Evolutionary conservation across 2,113 vertebrate species (phyloP).

Genomic region (Callochromis pleurospilus): DNA sequence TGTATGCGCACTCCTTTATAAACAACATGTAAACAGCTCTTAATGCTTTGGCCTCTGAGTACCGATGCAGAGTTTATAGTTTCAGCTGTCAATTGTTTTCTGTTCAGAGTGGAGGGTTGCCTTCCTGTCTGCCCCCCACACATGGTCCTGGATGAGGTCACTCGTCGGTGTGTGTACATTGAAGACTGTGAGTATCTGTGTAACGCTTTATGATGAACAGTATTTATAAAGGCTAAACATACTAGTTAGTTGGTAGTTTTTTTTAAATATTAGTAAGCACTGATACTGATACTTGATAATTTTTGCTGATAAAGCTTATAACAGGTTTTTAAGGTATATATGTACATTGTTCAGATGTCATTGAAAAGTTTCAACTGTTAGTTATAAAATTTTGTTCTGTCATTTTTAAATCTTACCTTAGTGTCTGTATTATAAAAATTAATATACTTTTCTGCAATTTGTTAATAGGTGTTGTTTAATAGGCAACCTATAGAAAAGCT

Average conservation of each 20-base stretch:
- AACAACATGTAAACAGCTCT: background rate
- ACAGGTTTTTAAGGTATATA: background rate
- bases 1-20: background rate
- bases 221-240: background rate
- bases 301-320: background rate
- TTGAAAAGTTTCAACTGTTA: background rate
- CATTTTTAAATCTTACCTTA: background rate
- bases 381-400: background rate
- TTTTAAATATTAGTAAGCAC: background rate
- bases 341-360: background rate
- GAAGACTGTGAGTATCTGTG: slow-evolving; percentile 85
- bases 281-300: background rate
- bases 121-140: slow-evolving; percentile 80
- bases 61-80: background rate
- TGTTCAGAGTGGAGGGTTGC: slow-evolving; percentile 89
- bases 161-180: slow-evolving; percentile 85
- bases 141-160: slow-evolving; percentile 92
- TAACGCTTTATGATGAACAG: background rate
- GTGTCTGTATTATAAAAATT: background rate
- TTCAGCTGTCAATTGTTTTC: background rate
- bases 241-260: background rate
- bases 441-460: background rate
- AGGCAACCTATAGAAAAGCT: background rate
- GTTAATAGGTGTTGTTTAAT: background rate
- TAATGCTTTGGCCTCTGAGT: background rate